phyloP scores from a whole-genome alignment of 2,113 vertebrate species.

The Ptychochromis oligacanthus region DNA sequence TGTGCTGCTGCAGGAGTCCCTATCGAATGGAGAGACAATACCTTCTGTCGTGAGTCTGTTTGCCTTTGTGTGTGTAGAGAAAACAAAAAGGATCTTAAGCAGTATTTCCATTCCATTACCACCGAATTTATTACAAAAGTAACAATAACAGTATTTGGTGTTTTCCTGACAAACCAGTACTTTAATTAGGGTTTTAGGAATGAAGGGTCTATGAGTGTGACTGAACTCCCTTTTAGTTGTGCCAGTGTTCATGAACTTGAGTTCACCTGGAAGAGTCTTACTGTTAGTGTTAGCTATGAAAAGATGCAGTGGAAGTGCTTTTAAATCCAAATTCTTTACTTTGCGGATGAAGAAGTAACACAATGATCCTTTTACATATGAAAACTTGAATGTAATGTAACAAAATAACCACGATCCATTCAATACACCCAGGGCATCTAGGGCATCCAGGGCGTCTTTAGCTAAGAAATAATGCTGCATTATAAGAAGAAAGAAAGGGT shows the following conservation, averaged over 20 bases:
- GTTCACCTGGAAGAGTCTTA: not conserved
- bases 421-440: not conserved
- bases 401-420: not conserved
- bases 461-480: not conserved
- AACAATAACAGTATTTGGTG: not conserved
- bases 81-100: not conserved
- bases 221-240: not conserved
- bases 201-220: rapidly evolving
- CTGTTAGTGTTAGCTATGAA: not conserved
- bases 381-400: not conserved
- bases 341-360: not conserved
- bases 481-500: not conserved
- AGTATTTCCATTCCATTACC: no score
- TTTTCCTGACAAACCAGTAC: not conserved
- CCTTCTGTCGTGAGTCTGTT: conserved; percentile 87
- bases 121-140: not conserved
- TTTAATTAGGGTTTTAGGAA: not conserved
- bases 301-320: not conserved
- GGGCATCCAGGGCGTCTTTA: no score
- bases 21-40: conserved; percentile 85
- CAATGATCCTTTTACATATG: not conserved
- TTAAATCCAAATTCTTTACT: not conserved
- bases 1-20: conserved; percentile 82
- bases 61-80: not conserved
- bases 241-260: not conserved